These are phyloP conservation scores for Agelaius phoeniceus DNA, from an alignment of 2,113 vertebrate genomes.

Conservation along the genomic window DNA sequence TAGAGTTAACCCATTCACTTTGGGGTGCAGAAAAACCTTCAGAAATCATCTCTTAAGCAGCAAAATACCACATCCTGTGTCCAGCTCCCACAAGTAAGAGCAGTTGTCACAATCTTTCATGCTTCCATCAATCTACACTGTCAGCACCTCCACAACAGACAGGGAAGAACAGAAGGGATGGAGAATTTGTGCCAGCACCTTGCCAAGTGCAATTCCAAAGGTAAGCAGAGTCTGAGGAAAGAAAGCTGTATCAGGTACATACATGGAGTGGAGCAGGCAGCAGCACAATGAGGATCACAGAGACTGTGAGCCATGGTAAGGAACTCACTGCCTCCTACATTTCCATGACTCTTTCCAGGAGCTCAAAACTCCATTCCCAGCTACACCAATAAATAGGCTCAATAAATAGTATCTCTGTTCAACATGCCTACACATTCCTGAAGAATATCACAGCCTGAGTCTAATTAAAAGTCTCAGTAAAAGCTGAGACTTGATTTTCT, in stretches of 20 bases:
- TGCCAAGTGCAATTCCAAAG: background rate
- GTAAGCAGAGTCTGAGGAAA: background rate
- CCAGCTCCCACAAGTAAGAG: background rate
- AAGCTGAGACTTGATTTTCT: background rate
- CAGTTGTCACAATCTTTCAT: background rate
- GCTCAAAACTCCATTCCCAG: background rate
- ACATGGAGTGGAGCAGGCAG: accelerated
- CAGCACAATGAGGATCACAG: accelerated
- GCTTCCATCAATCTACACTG: background rate
- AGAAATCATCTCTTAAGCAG: background rate
- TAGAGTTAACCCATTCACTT: background rate
- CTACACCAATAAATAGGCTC: background rate
- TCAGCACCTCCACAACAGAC: accelerated
- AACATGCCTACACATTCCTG: accelerated
- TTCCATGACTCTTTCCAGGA: background rate
- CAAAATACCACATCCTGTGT: background rate
- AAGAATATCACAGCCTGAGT: background rate
- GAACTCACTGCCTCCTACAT: background rate
- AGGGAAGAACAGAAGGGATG: background rate
- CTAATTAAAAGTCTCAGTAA: background rate
- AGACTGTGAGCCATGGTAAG: accelerated
- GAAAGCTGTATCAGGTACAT: background rate
- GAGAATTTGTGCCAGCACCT: background rate
- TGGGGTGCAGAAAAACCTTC: background rate
- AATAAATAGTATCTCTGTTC: background rate